phyloP scores from a whole-genome alignment of 30 jellyfish, hydroid and myxozoan genomes.

The Hydractinia echinata region DNA sequence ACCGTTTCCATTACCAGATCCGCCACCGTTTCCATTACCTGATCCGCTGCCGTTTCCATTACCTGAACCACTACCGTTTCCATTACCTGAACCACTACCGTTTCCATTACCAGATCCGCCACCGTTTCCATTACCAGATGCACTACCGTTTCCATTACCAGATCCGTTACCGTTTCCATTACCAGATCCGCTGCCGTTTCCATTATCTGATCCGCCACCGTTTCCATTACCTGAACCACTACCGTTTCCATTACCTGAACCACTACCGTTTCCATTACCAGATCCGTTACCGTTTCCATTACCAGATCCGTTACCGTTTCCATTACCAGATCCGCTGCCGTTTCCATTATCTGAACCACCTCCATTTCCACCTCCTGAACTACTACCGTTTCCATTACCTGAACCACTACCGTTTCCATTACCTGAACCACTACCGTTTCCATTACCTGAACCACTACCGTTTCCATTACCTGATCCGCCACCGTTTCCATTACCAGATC shows the following conservation, averaged over 20 bases:
- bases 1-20: too few relatives aligned
- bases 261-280: not conserved
- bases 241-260: not conserved
- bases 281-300: not conserved
- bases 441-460: not conserved
- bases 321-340: not conserved
- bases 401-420: not conserved
- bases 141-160: not conserved
- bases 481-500: not conserved
- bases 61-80: not conserved
- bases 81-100: too few relatives aligned
- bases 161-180: not conserved
- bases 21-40: too few relatives aligned
- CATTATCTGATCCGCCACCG: not conserved
- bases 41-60: not conserved
- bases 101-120: too few relatives aligned
- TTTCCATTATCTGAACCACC: not conserved
- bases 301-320: not conserved
- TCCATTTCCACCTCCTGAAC: conserved; percentile 3
- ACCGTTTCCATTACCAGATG: not conserved
- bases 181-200: not conserved
- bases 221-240: not conserved
- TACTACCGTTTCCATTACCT: not conserved
- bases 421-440: not conserved
- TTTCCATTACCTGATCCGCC: not conserved